A percentile compares a stretch with the other conserved stretches of the same genome.
phyloP scores from a whole-genome alignment of 2,113 vertebrate genomes.

The Lagopus muta region DNA sequence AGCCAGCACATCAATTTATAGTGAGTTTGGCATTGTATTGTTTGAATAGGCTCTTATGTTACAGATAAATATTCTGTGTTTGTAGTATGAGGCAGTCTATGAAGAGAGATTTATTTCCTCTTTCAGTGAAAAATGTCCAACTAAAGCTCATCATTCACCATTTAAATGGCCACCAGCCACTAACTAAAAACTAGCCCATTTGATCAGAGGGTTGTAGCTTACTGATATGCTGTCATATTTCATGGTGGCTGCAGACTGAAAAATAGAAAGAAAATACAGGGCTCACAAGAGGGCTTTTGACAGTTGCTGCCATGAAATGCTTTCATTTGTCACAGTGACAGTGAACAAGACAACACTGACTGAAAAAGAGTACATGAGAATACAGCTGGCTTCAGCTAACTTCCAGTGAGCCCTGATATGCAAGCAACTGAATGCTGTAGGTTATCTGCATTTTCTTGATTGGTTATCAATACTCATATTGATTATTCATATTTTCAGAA shows the following conservation, averaged over 20 bases:
- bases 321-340: conserved; percentile 68
- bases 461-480: neutral
- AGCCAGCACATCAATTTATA: conserved; percentile 14
- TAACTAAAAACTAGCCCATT: conserved; percentile 48
- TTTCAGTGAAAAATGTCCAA: conserved; percentile 42
- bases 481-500: neutral
- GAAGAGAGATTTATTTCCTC: conserved; percentile 46
- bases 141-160: conserved; percentile 38
- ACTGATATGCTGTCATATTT: conserved; percentile 52
- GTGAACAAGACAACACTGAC: conserved; percentile 15
- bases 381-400: neutral
- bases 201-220: conserved; percentile 49
- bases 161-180: conserved; percentile 56
- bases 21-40: conserved; percentile 7
- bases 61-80: conserved; percentile 63
- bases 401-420: neutral
- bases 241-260: conserved; percentile 26
- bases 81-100: conserved; percentile 43
- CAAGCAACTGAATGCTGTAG: neutral
- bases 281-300: conserved; percentile 50
- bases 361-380: conserved; percentile 29
- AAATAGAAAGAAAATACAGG: conserved; percentile 29
- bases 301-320: conserved; percentile 40
- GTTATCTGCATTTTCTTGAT: neutral
- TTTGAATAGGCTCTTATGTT: conserved; percentile 50